Base-by-base conservation (phyloP, 2,888 invertebrate genomes). In the Lasius fuliginosus region DNA sequence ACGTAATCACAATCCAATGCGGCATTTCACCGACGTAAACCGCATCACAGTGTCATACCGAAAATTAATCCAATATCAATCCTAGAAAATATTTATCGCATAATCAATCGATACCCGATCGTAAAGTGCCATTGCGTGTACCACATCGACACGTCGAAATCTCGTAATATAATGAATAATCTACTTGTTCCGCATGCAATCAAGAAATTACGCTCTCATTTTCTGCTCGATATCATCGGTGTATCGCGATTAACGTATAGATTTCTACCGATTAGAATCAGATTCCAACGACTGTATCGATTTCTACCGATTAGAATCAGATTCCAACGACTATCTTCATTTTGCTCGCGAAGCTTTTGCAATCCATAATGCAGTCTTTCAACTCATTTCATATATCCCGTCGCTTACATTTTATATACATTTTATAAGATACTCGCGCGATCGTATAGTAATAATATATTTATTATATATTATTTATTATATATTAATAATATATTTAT, bases 51-150 rank as follows among this genome's bases (percentile, higher is more conserved):
- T 53, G 58, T 36, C 69, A 33, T 9, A 46, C 79, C 84, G 65
- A 87, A 88, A 86, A 82, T 88, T 89, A 56, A 77, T 77, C 56
- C 84, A 82, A 87, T 86, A 86, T 82, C 65, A 84, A 87, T 60
- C 84, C 87, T 82, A 87, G 83, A 84, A 92, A 92, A 90, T 93
- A 91, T 92, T 93, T 92, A 92, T 92, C 92, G 90, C 87, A 88
- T 82, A 69, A 77, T 77, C 56, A 69, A 30, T 30, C 56, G 49
- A 67, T 40, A 12, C 18, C 88, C 88, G 88, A 89, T 87, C 88
- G 85, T 87, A 82, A 89, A 90, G 91, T 92, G 92, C 53, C 76
- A 93, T 93, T 92, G 92, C 92, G 91, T 91, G 93, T 88, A 86
- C 85, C 86, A 88, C 92, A 87, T 89, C 90, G 92, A 87, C 89